Percentiles rank a stretch among this genome's conserved stretches.
phyloP scores from a whole-genome alignment of 2,113 vertebrate species.

The Crocuta crocuta region DNA sequence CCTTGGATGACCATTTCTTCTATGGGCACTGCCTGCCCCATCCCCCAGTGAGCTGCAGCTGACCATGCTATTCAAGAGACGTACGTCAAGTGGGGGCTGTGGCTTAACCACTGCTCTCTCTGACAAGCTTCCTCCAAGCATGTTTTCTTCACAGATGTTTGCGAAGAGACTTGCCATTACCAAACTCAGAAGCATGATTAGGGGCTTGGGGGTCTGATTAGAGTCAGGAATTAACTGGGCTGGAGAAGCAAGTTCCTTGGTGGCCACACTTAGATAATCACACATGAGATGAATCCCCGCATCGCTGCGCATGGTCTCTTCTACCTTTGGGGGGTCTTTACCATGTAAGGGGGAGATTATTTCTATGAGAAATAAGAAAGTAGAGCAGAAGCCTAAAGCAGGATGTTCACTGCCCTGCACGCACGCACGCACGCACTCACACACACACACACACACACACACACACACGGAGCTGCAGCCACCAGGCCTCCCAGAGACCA shows the following conservation, averaged over 20 bases:
- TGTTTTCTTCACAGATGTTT: conserved; percentile 50
- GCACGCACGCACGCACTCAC: background rate
- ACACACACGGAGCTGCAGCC: background rate
- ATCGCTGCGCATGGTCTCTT: background rate
- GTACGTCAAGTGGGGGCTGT: background rate
- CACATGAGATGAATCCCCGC: background rate
- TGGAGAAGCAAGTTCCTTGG: conserved; percentile 38
- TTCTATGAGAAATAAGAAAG: conserved; percentile 64
- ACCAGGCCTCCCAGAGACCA: background rate
- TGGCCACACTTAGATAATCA: conserved; percentile 45
- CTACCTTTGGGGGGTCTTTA: conserved; percentile 48
- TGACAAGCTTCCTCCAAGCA: background rate
- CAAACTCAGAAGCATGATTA: conserved; percentile 50
- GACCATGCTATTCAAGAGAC: background rate
- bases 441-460: background rate
- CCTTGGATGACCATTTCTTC: background rate
- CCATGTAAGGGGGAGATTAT: conserved; percentile 60
- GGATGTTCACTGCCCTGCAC: background rate
- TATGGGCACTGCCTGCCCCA: background rate
- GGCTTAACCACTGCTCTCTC: conserved; percentile 28
- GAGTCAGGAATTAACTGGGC: conserved; percentile 52
- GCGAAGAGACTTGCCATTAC: conserved; percentile 40
- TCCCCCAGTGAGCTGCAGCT: background rate
- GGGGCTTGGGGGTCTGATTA: conserved; percentile 49
- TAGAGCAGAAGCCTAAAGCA: conserved; percentile 59